These are phyloP conservation scores for Vicugna pacos DNA, from an alignment of 2,113 vertebrate species.

Conservation along the genomic window DNA sequence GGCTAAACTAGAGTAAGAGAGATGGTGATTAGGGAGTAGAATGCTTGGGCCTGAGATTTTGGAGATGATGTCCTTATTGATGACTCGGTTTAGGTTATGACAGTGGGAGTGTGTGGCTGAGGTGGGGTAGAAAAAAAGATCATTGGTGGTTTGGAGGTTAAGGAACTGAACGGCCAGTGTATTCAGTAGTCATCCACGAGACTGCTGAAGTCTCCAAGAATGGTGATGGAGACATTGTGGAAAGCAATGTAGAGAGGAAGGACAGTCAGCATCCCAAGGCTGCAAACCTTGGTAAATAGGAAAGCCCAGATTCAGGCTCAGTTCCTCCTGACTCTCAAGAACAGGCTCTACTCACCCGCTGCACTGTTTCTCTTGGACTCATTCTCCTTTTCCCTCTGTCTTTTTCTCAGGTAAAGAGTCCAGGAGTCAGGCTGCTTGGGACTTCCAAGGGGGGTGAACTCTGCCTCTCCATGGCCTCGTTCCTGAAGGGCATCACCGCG, in stretches of 20 bases:
- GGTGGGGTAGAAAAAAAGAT: neutral
- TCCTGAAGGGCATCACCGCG: conserved; percentile 90
- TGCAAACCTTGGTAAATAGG: neutral
- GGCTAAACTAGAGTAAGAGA: neutral
- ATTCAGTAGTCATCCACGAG: neutral
- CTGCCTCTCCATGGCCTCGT: conserved; percentile 92
- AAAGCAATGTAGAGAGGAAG: neutral
- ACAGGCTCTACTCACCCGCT: neutral
- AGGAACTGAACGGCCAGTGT: neutral
- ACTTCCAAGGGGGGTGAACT: conserved; percentile 92
- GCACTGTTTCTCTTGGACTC: neutral
- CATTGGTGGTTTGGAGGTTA: neutral
- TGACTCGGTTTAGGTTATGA: neutral
- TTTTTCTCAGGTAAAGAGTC: conserved; percentile 86
- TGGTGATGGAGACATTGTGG: neutral
- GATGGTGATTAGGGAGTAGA: neutral
- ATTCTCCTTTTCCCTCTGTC: conserved; percentile 50
- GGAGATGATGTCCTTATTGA: neutral
- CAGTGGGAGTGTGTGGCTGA: neutral
- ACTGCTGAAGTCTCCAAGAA: neutral
- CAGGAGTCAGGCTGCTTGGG: conserved; percentile 91
- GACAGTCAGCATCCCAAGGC: neutral
- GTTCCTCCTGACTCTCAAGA: neutral
- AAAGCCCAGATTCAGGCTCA: neutral
- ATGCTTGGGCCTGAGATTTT: neutral